These are phyloP conservation scores for Hypolimnas misippus DNA, from an alignment of 2,888 invertebrate species.

Conservation along the genomic window DNA sequence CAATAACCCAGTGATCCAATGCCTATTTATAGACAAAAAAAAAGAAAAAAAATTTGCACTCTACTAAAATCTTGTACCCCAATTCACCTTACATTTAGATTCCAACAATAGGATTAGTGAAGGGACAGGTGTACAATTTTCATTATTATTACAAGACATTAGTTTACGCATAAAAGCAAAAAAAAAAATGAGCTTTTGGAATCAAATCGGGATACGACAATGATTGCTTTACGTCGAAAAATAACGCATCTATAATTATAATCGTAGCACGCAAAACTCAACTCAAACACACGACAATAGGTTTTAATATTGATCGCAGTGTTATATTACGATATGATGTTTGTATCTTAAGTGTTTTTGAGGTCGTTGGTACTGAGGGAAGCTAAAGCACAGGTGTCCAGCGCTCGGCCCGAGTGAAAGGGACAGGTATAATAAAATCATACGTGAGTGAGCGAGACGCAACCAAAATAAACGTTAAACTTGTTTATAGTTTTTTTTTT, in stretches of 20 bases:
- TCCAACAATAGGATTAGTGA: constrained; percentile 72
- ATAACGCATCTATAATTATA: constrained; percentile 73
- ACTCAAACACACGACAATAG: constrained; percentile 49
- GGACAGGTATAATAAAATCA: constrained; percentile 55
- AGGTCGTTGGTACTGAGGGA: constrained; percentile 84
- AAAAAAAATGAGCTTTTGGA: constrained; percentile 69
- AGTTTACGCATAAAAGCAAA: constrained; percentile 74
- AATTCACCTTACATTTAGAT: constrained; percentile 63
- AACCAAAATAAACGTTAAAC: constrained; percentile 84
- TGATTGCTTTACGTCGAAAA: constrained; percentile 78
- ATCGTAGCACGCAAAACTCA: constrained; percentile 46
- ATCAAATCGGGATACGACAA: constrained; percentile 84
- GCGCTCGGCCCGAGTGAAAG: constrained; percentile 73
- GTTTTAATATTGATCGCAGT: constrained; percentile 51
- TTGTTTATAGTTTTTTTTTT: constrained; percentile 76
- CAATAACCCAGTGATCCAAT: constrained; percentile 1
- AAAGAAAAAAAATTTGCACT: constrained; percentile 44
- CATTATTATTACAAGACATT: constrained; percentile 80
- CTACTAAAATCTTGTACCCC: constrained; percentile 47
- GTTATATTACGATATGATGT: constrained; percentile 57
- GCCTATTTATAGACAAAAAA: neutral
- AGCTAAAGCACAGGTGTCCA: constrained; percentile 85
- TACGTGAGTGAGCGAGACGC: constrained; percentile 63
- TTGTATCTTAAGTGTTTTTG: constrained; percentile 59
- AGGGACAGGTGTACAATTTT: constrained; percentile 76